These are phyloP conservation scores for Megalopta genalis DNA, from an alignment of 1,140 invertebrate species.

Conservation along the genomic window DNA sequence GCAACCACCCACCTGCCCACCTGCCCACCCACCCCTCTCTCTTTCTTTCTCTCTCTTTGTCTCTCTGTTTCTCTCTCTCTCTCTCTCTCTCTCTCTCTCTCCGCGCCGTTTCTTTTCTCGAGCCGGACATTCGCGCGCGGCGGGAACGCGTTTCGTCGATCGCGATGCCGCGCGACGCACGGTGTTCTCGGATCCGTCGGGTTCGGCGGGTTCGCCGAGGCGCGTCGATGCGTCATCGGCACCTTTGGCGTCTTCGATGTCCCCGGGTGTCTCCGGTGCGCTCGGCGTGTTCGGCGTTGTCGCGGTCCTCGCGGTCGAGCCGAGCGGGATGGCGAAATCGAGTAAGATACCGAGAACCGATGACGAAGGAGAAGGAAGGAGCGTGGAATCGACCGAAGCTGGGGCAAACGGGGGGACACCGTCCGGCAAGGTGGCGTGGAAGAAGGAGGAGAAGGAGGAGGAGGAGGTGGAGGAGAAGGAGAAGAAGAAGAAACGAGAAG, in stretches of 20 bases:
- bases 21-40: not conserved
- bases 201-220: not conserved
- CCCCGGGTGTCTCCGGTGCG: too few species aligned
- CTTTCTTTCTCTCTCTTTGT: not conserved
- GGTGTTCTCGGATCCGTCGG: too few species aligned
- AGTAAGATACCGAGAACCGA: not conserved
- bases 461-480: constrained; percentile 39
- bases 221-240: not conserved
- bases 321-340: not conserved
- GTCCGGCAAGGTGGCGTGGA: constrained; percentile 21
- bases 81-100: not conserved
- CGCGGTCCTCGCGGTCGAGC: too few species aligned
- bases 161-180: too few species aligned
- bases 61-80: constrained; percentile 7
- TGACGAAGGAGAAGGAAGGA: not conserved
- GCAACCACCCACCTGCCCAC: constrained; percentile 28
- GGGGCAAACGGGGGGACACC: constrained; percentile 4
- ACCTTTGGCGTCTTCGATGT: not conserved
- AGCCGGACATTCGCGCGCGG: not conserved
- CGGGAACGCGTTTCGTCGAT: too few species aligned
- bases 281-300: too few species aligned
- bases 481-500: constrained; percentile 44
- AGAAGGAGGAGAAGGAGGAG: constrained; percentile 37
- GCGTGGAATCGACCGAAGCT: too few species aligned
- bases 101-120: constrained; percentile 1